Evolutionary conservation across 2,888 invertebrate species (phyloP), one percentile per base, ranked within the genome.

Genomic region (Himalopsyche tibetana): DNA sequence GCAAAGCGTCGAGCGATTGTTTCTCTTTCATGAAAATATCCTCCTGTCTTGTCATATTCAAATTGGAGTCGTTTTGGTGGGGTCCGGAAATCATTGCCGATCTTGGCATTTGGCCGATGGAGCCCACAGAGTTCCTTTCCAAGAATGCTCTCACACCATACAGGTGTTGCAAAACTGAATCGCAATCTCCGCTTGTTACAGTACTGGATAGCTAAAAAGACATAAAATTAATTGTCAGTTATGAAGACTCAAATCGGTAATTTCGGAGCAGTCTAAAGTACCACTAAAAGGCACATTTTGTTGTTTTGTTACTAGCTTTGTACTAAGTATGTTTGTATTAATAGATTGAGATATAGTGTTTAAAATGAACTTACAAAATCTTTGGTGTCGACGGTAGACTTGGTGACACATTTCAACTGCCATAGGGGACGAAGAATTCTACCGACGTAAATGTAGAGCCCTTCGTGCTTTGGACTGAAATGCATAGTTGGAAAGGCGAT

Each of bases 371-470:
- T 93, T 91, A 95, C 95, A 90, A 94, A 94, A 89, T 94, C 92
- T 88, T 93, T 94, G 86, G 93, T 93, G 86, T 93, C 93, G 19
- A 93, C 93, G 0, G 93, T 91, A 38, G 92, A 94, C 86, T 93
- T 94, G 80, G 95, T 94, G 36, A 97, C 95, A 89, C 96, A 96
- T 91, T 95, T 95, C 89, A 95, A 92, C 89, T 95, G 96, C 99
- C 99, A 99, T 88, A 99, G 94, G 0, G 98, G 97, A 51, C 97
- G 93, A 28, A 99, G 92, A 89, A 99, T 96, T 89, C 99, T 94
- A 38, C 97, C 95, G 17, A 99, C 95, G 90, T 98, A 98, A 74
- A 98, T 94, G 92, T 98, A 99, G 11, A 99, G 94, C 0, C 98
- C 98, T 90, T 98, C 97, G 91, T 99, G 99, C 91, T 98, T 98